A percentile compares a stretch with the other conserved stretches of the same genome.
Conservation (phyloP, 2,113 vertebrate species). For the Eidolon helvum region DNA sequence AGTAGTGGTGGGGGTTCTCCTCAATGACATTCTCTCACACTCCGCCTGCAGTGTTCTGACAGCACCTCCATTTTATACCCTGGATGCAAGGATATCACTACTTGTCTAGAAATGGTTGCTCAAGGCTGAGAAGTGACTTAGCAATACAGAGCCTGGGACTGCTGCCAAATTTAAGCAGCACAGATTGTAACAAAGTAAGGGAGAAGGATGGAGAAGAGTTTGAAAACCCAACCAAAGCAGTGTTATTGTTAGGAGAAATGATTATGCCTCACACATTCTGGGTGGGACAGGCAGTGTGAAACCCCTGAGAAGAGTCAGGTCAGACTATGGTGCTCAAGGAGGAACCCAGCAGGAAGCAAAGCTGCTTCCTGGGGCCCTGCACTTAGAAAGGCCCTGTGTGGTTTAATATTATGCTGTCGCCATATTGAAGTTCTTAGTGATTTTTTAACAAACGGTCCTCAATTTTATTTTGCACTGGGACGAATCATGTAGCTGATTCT, state of each 20-base stretch:
- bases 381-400: not conserved
- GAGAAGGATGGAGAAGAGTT: constrained; percentile 16
- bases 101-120: constrained; percentile 74
- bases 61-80: constrained; percentile 60
- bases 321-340: not conserved
- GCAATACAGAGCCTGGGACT: constrained; percentile 68
- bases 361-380: not conserved
- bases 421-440: not conserved
- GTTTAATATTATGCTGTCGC: not conserved
- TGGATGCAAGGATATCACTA: not conserved
- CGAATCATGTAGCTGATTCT: not conserved
- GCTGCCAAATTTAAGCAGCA: constrained; percentile 61
- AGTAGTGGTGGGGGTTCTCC: not conserved
- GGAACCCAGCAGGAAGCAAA: not conserved
- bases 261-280: not conserved
- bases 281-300: not conserved
- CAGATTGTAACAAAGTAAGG: constrained; percentile 41
- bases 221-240: constrained; percentile 12
- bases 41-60: not conserved
- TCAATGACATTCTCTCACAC: not conserved
- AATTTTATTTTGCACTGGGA: not conserved
- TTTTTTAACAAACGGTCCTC: not conserved
- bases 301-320: not conserved
- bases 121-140: constrained; percentile 70
- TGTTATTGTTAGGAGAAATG: not conserved